Evolutionary conservation across 2,797 vertebrate species (phyloP).

Genomic region (Steatocranus sp.): DNA sequence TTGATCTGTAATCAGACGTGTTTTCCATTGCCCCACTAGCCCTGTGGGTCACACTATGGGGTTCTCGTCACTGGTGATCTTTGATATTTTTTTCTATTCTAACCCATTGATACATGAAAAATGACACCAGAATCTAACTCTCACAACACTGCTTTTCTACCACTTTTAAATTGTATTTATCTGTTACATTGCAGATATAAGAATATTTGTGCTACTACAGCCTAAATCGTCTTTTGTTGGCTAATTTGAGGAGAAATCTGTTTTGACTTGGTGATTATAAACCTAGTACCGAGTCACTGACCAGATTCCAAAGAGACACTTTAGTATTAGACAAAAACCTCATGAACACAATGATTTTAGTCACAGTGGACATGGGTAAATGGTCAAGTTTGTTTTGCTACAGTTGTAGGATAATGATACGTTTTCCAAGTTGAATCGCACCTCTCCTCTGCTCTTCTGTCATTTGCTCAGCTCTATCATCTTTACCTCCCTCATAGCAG

Average conservation of each 20-base stretch:
- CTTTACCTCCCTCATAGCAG: conserved; percentile 25
- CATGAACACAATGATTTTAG: neutral
- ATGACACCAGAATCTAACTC: neutral
- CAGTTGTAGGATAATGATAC: neutral
- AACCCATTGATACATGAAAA: neutral
- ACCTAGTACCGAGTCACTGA: neutral
- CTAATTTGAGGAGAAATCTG: neutral
- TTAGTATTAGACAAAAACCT: neutral
- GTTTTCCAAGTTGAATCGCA: neutral
- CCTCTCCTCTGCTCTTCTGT: neutral
- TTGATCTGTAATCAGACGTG: conserved; percentile 24
- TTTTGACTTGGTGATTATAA: neutral
- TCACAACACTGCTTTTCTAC: neutral
- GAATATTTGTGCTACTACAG: neutral
- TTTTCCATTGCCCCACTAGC: conserved; percentile 45
- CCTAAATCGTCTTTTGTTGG: neutral
- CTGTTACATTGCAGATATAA: neutral
- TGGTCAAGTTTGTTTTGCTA: neutral
- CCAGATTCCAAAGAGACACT: neutral
- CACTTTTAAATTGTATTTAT: neutral
- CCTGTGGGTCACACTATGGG: neutral
- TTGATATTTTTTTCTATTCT: neutral
- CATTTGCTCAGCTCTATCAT: neutral
- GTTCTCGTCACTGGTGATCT: neutral
- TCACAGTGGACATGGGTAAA: neutral